Evolutionary conservation across 2,113 vertebrate species (phyloP).

Genomic region (Cyprinodon tularosa): DNA sequence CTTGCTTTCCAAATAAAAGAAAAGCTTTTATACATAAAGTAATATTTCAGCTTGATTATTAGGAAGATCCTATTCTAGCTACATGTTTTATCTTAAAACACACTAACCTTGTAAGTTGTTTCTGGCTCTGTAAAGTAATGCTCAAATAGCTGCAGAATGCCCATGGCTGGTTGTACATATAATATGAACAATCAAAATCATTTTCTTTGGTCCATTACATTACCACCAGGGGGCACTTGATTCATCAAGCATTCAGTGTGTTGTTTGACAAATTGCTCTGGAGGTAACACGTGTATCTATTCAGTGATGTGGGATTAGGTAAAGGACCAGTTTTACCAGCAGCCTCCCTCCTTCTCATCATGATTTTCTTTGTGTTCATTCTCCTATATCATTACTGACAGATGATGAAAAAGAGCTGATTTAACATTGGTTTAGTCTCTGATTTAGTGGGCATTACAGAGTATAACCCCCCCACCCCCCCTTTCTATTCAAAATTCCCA

Average conservation of each 20-base stretch:
- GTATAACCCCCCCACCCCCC: not conserved
- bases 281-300: constrained; percentile 64
- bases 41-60: not conserved
- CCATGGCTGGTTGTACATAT: constrained; percentile 71
- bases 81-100: not conserved
- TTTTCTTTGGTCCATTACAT: constrained; percentile 77
- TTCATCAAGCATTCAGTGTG: constrained; percentile 72
- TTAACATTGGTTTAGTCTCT: not conserved
- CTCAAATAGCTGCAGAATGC: constrained; percentile 53
- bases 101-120: constrained; percentile 42
- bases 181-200: constrained; percentile 73
- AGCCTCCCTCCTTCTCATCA: constrained; percentile 51
- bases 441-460: not conserved
- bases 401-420: constrained; percentile 24
- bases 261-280: constrained; percentile 74
- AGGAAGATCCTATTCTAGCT: not conserved
- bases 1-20: no score
- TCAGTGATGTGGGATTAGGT: constrained; percentile 58
- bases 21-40: no score
- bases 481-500: not conserved
- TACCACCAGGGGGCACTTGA: constrained; percentile 83
- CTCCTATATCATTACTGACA: constrained; percentile 38
- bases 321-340: constrained; percentile 51
- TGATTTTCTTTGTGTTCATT: constrained; percentile 50
- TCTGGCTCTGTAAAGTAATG: constrained; percentile 61